Conservation (phyloP, 2,797 vertebrate species). For the Vultur gryphus region DNA sequence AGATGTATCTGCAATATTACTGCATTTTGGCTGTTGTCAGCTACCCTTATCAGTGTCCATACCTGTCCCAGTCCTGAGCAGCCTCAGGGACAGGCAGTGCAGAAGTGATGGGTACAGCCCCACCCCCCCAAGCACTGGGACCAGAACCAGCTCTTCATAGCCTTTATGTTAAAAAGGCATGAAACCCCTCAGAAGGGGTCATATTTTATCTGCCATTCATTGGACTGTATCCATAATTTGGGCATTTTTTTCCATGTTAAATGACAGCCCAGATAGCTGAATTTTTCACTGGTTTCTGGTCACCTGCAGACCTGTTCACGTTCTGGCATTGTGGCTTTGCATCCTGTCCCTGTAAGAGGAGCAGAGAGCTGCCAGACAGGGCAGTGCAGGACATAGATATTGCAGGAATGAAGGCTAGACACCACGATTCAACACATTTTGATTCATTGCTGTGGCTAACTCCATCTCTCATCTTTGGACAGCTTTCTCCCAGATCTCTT, state of each 20-base stretch:
- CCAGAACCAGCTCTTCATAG: not conserved
- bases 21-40: not conserved
- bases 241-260: not conserved
- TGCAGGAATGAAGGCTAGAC: not conserved
- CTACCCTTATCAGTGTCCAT: not conserved
- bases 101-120: not conserved
- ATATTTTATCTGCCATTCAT: not conserved
- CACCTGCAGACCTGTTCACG: not conserved
- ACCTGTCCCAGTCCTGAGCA: not conserved
- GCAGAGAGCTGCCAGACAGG: not conserved
- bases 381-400: not conserved
- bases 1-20: not conserved
- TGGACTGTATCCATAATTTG: not conserved
- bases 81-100: not conserved
- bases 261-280: not conserved
- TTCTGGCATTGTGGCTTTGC: not conserved
- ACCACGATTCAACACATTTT: not conserved
- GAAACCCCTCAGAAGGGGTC: not conserved
- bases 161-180: not conserved
- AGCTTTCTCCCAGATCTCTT: slow-evolving; percentile 15
- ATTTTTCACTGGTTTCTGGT: not conserved
- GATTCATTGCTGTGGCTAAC: slow-evolving; percentile 36
- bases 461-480: slow-evolving; percentile 40
- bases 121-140: too few relatives aligned
- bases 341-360: not conserved